Base-by-base conservation (phyloP, 2,888 invertebrate genomes). In the Himalopsyche anomala region DNA sequence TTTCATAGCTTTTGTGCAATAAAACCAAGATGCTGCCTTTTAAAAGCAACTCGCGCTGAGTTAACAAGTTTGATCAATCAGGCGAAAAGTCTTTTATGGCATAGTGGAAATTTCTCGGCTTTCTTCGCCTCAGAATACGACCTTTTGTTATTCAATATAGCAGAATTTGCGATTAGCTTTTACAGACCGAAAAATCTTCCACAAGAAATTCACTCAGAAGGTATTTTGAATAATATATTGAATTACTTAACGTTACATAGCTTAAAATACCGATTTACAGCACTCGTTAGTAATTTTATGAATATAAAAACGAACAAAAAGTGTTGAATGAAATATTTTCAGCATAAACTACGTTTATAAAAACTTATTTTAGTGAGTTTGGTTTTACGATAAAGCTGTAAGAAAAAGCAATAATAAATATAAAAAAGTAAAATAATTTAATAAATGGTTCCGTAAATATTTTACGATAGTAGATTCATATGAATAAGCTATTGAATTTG, bases 61-160 rank as follows among this genome's bases (percentile, higher is more conserved):
- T 8, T 80, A 80, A 80, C 80, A 80, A 80, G 80, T 80, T 80
- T 80, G 80, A 80, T 80, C 80, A 80, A 80, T 80, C 80, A 80
- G 6, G 80, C 80, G 80, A 8, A 42, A 80, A 42, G 42, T 80
- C 80, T 42, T 80, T 15, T 62, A 62, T 19, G 62, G 62, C 15
- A 62, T 62, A 62, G 62, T 62, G 62, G 62, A 62, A 19, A 62
- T 62, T 28, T 62, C 62, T 62, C n/a, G 62, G 62, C 19, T 62
- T 62, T 62, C 62, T 62, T 62, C n/a, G 62, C 62, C 15, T 62
- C 8, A 19, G 62, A n/a, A 62, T 6, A 19, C n/a, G 19, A n/a
- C n/a, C 19, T 28, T 56, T 62, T 62, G 62, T 62, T 62, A 62
- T 62, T 62, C 28, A 19, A 62, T 62, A 62, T 19, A 62, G 19